Evolutionary conservation across 1,140 invertebrate genomes (phyloP), one percentile per base, ranked within the genome.

Genomic region (Drosophila parabipectinata): DNA sequence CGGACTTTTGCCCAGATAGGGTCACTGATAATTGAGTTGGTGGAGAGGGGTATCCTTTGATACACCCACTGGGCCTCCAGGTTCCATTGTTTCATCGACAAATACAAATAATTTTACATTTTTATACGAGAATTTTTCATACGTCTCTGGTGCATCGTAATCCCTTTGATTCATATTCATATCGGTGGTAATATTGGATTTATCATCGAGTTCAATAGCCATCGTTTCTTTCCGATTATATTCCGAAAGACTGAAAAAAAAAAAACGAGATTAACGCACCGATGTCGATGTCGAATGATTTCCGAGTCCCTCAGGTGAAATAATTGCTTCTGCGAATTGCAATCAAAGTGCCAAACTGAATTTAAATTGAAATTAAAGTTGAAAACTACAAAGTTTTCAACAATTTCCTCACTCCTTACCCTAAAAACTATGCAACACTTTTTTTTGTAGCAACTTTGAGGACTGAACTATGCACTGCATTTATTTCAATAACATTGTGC

Each of bases 21-120:
- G 44, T 47, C 44, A 9, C 41, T 12, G n/a, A 39, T 52, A 67
- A 67, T 67, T 28, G 34, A 63, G 34, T 67, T 44, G 26, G 26
- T 5, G 26, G 18, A 18, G 18, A 18, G 18, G 18, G 18, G 18
- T 18, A 21, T n/a, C 30, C 14, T 34, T 21, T 9, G 41, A 57
- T 14, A 5, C 44, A 24, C 53, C 54, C 60, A 47, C n/a, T 10
- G 51, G 15, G n/a, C 39, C 41, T 7, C 7, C 4, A 18, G 6
- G 2, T 37, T 1, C 14, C 32, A 60, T 45, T 57, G 41, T 57
- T 56, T 56, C 26, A n/a, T 24, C 24, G 44, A 12, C 14, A 15
- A 37, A 58, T 28, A 14, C 24, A 10, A 26, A 45, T 63, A 26
- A 44, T 64, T 67, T 26, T 4, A 50, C 5, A 21, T 47, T 48